A percentile compares a stretch with the other conserved stretches of the same genome.
Evolutionary conservation across 2,797 vertebrate species (phyloP).

Genomic region (Margarornis squamiger): DNA sequence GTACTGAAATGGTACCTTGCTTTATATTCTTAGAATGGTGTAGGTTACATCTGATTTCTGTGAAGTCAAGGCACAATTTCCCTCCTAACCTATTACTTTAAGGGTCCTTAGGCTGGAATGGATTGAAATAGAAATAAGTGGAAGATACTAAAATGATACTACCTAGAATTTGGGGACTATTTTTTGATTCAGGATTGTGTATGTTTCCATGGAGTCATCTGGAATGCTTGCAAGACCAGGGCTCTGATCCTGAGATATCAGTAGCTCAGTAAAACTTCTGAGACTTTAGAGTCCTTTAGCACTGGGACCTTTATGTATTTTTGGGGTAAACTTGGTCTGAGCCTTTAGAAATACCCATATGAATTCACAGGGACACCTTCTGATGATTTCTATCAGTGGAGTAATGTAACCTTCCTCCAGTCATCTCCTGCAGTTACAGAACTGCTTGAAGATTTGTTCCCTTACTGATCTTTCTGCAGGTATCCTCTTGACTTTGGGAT

Average conservation of each 20-base stretch:
- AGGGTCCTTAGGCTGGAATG: not conserved
- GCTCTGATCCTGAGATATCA: not conserved
- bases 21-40: slow-evolving; percentile 34
- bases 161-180: not conserved
- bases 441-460: not conserved
- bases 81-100: not conserved
- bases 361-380: not conserved
- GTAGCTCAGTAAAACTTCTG: not conserved
- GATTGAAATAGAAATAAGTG: not conserved
- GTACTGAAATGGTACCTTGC: not conserved
- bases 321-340: not conserved
- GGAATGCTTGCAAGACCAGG: not conserved
- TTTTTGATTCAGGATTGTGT: not conserved
- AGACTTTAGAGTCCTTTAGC: not conserved
- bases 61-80: slow-evolving; percentile 56
- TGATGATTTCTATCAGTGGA: not conserved
- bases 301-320: not conserved
- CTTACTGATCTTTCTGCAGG: not conserved
- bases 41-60: slow-evolving; percentile 12
- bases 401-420: not conserved
- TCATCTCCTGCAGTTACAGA: not conserved
- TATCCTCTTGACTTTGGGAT: not conserved
- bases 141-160: not conserved
- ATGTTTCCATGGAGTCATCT: not conserved
- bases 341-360: not conserved